Evolutionary conservation across 2,113 vertebrate species (phyloP).

Genomic region (Onychostruthus taczanowskii): DNA sequence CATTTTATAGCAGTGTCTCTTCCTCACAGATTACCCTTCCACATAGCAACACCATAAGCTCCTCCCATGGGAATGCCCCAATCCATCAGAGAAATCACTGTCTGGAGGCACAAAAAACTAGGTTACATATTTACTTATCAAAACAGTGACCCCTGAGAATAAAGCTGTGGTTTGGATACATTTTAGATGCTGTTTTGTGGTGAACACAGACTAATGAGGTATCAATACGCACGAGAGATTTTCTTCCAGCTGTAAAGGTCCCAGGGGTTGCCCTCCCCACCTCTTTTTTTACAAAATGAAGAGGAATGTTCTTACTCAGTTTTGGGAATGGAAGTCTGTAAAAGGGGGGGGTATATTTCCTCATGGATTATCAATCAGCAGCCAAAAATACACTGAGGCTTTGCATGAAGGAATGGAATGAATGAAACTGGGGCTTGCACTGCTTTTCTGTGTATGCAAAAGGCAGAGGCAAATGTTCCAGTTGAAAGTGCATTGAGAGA

Average conservation of each 20-base stretch:
- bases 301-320: not conserved
- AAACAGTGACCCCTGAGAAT: not conserved
- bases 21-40: not conserved
- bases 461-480: not conserved
- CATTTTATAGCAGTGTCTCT: not conserved
- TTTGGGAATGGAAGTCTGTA: not conserved
- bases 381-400: not conserved
- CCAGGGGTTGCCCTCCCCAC: not conserved
- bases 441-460: not conserved
- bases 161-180: not conserved
- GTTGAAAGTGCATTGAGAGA: not conserved
- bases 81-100: not conserved
- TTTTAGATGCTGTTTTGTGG: not conserved
- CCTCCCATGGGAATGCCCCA: not conserved
- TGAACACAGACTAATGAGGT: not conserved
- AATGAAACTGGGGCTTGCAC: not conserved
- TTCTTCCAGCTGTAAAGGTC: not conserved
- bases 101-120: not conserved
- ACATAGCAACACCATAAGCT: not conserved
- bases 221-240: not conserved
- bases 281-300: not conserved
- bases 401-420: not conserved
- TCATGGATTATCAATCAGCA: not conserved
- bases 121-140: not conserved
- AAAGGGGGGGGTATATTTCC: not conserved